Conservation (phyloP, 2,797 vertebrate species). For the Moxostoma hubbsi region DNA sequence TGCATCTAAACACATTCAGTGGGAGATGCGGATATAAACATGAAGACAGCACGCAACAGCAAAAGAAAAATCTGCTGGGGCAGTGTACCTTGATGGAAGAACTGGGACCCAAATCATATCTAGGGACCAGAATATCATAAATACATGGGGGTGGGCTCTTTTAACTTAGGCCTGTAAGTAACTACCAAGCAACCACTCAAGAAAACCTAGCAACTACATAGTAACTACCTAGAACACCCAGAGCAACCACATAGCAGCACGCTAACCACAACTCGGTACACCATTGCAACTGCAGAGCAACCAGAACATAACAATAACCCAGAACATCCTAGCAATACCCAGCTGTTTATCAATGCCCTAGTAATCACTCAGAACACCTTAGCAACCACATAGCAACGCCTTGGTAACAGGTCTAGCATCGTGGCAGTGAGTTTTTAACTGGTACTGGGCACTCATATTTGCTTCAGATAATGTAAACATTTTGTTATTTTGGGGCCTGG, state of each 20-base stretch:
- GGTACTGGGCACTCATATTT: neutral
- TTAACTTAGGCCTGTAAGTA: neutral
- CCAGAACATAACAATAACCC: too few species aligned
- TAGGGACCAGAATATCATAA: too few species aligned
- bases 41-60: too few species aligned
- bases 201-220: neutral
- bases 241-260: neutral
- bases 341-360: neutral
- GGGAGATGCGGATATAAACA: too few species aligned
- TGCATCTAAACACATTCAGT: too few species aligned
- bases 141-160: too few species aligned
- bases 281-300: too few species aligned
- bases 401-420: neutral
- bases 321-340: neutral
- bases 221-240: too few species aligned
- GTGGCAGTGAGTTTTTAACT: neutral
- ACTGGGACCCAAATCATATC: too few species aligned
- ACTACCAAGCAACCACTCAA: neutral
- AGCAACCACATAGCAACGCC: conserved; percentile 1
- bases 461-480: neutral
- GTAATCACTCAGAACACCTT: neutral
- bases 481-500: neutral
- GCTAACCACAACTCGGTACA: neutral
- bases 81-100: neutral
- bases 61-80: too few species aligned